Evolutionary conservation across 2,888 invertebrate species (phyloP), one percentile per base, ranked within the genome.

Genomic region (Smittia sp.): DNA sequence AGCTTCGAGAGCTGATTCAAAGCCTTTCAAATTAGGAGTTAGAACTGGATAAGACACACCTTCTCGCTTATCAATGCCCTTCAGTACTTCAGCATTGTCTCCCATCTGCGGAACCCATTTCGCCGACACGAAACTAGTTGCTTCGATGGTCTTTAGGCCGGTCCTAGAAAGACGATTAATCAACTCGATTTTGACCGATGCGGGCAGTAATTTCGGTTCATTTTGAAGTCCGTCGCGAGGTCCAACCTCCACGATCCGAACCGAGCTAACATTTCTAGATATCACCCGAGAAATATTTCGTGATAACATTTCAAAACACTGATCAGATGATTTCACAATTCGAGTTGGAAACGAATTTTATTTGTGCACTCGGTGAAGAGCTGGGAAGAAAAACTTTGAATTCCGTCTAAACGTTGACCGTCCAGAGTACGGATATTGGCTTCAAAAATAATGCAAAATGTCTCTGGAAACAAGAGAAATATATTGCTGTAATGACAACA

Each of bases 61-160:
- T 0, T 86, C 83, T 6, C 84, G 81, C 79, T 90, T 89, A 0
- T 85, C 84, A 70, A 97, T 90, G 72, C 85, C 86, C 74, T 84
- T 84, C 81, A 92, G 87, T 0, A 98, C 94, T 79, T 91, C 87
- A 0, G 82, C 79, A 77, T 92, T 92, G 82, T 99, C 98, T 22
- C 90, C 90, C 96, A 99, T 96, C 86, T 98, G 99, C 24, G 98
- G 98, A 11, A 99, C 90, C 98, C 98, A 98, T 86, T 98, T 98
- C 4, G 98, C 93, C 77, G 96, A 98, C 0, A 99, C 99, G 85
- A 98, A 99, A 84, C 94, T 94, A 13, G 98, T 96, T 1, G 90
- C 92, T 85, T 99, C 98, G 78, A 99, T 92, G 24, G 89, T 85
- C 80, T 87, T 86, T 2, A 46, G 15, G 3, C 99, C 99, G 74